phyloP scores from a whole-genome alignment of 2,113 vertebrate species.

The Muntiacus muntjak region DNA sequence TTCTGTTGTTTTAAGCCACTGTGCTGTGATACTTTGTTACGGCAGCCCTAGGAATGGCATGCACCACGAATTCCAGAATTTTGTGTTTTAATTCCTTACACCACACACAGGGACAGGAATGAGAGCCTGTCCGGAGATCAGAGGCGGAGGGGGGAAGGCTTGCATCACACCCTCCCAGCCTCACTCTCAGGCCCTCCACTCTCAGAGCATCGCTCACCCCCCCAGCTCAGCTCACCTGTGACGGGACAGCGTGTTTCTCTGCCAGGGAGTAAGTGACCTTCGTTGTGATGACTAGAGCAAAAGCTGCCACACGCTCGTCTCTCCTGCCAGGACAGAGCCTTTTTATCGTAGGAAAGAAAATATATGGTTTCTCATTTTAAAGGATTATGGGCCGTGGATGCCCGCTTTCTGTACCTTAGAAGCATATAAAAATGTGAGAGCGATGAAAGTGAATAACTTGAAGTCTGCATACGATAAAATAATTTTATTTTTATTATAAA shows the following conservation, averaged over 20 bases:
- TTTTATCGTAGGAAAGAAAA: background rate
- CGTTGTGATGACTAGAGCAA: background rate
- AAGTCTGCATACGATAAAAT: background rate
- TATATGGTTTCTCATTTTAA: background rate
- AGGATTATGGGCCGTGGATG: background rate
- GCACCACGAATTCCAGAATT: background rate
- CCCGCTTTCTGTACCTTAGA: background rate
- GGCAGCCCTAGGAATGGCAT: background rate
- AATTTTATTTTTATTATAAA: background rate
- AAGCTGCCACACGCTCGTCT: background rate
- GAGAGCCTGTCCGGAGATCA: background rate
- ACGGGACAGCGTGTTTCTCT: accelerated
- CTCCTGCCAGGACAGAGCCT: background rate
- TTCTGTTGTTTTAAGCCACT: too few species aligned
- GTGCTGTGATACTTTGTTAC: accelerated
- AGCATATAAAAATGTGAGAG: conserved; percentile 1
- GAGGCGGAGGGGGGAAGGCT: too few species aligned
- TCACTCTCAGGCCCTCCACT: background rate
- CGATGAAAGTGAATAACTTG: background rate
- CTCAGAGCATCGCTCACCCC: background rate
- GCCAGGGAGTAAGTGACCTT: background rate
- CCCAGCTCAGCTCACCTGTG: background rate
- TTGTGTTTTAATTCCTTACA: background rate
- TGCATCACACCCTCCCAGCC: background rate
- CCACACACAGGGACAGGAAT: background rate